Base-by-base conservation (phyloP, 2,113 vertebrate genomes). In the Trematomus loennbergii region DNA sequence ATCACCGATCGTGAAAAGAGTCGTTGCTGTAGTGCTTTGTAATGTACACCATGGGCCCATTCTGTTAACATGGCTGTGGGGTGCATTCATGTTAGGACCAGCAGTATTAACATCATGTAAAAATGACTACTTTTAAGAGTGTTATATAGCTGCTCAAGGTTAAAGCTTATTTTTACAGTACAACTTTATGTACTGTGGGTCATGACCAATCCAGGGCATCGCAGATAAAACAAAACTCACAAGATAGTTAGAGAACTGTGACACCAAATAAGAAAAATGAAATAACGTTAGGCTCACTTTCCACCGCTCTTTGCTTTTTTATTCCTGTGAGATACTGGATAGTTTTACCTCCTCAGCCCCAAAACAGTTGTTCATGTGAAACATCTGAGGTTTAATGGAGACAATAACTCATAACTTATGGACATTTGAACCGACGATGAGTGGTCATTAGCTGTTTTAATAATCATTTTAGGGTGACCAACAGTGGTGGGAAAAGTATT, bases 1-100 rank as follows among this genome's bases (percentile, higher is more conserved):
- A 86, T 67, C 71, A 71, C 29, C 50, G 80, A 58, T 45, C 68
- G 15, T 59, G 4, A 22, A 48, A 64, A 22, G 17, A 61, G 43
- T 16, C 9, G 1, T 16, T 16, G 25, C n/a, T 16, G 50, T 22
- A 5, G 9, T 17, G n/a, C 52, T 45, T 66, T 84, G 68, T 66
- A 54, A 55, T 53, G 43, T 45, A 66, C 65, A 81, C 25, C 29
- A 43, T n/a, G 58, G 29, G 36, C 5, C 9, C 16, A n/a, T 22
- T 69, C 12, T 52, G 58, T 59, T 46, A 33, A 46, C 25, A 20
- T 33, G 71, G 57, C 54, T 45, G 36, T 45, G 57, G 70, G 66
- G n/a, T 75, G 53, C 17, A 18, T 40, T 76, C 36, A 54, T 65
- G 40, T 72, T 33, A 13, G 29, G 8, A 29, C 29, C 29, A 66